Base-by-base conservation (phyloP, 2,797 vertebrate genomes). In the Falco novaeseelandiae region DNA sequence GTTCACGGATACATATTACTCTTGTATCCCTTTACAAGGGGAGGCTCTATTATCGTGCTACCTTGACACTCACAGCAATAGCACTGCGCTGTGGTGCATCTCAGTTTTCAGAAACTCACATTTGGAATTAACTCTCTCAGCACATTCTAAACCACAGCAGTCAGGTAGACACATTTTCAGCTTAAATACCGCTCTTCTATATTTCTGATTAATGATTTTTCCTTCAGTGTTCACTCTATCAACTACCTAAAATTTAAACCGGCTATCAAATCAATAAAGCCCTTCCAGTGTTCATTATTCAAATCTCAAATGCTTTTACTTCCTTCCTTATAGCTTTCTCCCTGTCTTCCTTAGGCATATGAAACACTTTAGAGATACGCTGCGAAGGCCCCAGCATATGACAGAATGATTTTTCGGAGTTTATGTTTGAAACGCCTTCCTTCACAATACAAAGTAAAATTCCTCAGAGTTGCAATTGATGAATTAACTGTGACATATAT, bases 171-270 rank as follows among this genome's bases (percentile, higher is more conserved):
- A n/a, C 4, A 1, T 83, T 81, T 90, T 74, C 76, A 78, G 22
- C 19, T 20, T 19, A 80, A 90, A 30, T 55, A 55, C 21, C 6
- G 0, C 30, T 87, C 44, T 89, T 55, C 30, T 29, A 15, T 70
- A 79, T 79, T 90, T 86, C 85, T 94, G 70, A 54, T 83, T 78
- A 84, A 90, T 72, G 8, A 80, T 62, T 87, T 96, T 89, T 52
- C 11, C 38, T 80, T 96, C 26, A 57, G 8, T 15, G 29, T 57
- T 91, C 69, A 61, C 20, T 93, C 14, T 72, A 52, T 77, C 83
- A 77, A 27, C 21, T 55, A 30, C 25, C 48, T 59, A 59, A 79
- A 93, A 59, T 90, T 91, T 91, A 88, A 93, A 87, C 17, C 8
- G 11, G 1, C 22, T 90, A 36, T 52, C 66, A 73, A 67, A 89